Percentiles rank a stretch among this genome's conserved stretches.
These are phyloP conservation scores for Erythrolamprus reginae DNA, from an alignment of 2,113 vertebrate genomes.

Conservation along the genomic window DNA sequence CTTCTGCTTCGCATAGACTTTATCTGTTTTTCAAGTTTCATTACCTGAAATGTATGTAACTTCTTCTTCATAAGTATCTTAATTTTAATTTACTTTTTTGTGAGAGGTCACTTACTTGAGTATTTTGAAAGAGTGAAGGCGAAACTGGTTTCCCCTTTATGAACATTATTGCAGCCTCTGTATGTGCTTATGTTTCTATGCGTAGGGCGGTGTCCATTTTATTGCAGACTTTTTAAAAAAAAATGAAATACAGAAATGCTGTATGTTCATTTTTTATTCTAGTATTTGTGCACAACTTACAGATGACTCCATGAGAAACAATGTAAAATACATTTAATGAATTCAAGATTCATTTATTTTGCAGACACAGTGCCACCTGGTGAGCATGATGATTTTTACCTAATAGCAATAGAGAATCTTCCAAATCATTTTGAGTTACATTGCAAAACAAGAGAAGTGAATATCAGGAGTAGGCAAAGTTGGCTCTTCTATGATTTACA, in stretches of 20 bases:
- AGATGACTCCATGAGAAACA: background rate
- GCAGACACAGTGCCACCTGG: conserved; percentile 13
- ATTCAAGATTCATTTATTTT: background rate
- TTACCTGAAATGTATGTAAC: background rate
- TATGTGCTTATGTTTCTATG: background rate
- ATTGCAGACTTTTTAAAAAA: background rate
- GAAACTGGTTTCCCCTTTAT: background rate
- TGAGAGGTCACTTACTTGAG: background rate
- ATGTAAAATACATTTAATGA: background rate
- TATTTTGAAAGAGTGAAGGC: background rate
- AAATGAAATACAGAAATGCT: background rate
- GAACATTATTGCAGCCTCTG: background rate
- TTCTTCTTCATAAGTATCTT: background rate
- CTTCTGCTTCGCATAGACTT: background rate
- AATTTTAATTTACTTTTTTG: background rate
- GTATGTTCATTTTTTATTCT: background rate
- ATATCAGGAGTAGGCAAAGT: no score
- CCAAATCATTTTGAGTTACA: background rate
- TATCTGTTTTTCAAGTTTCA: background rate
- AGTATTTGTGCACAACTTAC: background rate
- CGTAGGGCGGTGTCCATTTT: background rate
- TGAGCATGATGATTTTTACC: background rate
- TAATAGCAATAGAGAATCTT: background rate
- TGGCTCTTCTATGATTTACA: no score
- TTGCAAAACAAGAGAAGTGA: background rate